These are phyloP conservation scores for Lophius americanus DNA, from an alignment of 2,797 vertebrate species.

Conservation along the genomic window DNA sequence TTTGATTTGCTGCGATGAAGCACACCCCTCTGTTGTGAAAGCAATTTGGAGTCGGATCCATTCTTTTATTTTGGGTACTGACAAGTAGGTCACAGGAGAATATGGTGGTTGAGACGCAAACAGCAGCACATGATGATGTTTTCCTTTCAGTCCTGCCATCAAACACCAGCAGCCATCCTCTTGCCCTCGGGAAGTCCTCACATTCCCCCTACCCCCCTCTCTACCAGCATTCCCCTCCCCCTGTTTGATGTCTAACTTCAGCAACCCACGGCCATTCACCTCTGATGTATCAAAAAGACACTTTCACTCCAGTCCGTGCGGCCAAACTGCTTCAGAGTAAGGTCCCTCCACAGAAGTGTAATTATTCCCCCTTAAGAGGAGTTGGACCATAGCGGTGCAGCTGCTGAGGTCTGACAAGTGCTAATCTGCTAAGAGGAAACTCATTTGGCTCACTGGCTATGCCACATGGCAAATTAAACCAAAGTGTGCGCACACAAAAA, in stretches of 20 bases:
- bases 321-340: conserved; percentile 52
- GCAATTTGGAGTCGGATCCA: conserved; percentile 80
- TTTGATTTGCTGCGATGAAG: conserved; percentile 61
- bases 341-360: conserved; percentile 50
- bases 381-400: conserved; percentile 61
- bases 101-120: conserved; percentile 82
- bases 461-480: conserved; percentile 67
- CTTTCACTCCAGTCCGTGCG: conserved; percentile 56
- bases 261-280: conserved; percentile 74
- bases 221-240: conserved; percentile 40
- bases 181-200: conserved; percentile 69
- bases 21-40: conserved; percentile 77
- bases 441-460: conserved; percentile 67
- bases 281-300: conserved; percentile 79
- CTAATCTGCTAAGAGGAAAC: conserved; percentile 73
- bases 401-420: conserved; percentile 73
- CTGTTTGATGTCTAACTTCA: conserved; percentile 67
- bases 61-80: conserved; percentile 84
- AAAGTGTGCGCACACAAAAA: conserved; percentile 1
- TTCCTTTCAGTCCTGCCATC: conserved; percentile 79
- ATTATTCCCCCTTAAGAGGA: conserved; percentile 60
- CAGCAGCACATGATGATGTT: conserved; percentile 86
- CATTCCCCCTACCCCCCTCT: conserved; percentile 53
- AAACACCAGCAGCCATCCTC: conserved; percentile 74
- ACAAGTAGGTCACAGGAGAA: conserved; percentile 87